Percentiles rank a stretch among this genome's conserved stretches.
phyloP scores from a whole-genome alignment of 2,797 vertebrate species.

The Varecia variegata region DNA sequence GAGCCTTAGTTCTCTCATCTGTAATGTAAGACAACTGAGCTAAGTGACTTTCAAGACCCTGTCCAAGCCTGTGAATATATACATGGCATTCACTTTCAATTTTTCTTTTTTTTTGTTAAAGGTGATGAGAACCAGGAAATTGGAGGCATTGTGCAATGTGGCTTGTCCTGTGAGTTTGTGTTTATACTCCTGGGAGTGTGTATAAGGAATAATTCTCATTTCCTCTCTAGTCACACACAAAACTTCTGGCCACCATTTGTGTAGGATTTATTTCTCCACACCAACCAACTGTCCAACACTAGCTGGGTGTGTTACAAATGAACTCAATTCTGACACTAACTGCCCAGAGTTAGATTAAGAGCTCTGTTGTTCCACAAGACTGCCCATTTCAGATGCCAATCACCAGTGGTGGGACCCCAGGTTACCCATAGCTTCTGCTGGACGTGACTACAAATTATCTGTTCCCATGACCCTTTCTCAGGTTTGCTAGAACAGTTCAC shows the following conservation, averaged over 20 bases:
- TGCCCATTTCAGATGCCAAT: background rate
- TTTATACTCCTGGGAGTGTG: background rate
- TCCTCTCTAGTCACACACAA: background rate
- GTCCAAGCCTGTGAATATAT: background rate
- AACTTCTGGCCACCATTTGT: background rate
- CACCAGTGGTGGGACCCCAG: background rate
- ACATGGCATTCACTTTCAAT: background rate
- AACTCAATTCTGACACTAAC: background rate
- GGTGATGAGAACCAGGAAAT: background rate
- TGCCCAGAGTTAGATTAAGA: background rate
- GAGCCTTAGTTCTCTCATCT: background rate
- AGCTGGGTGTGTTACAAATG: background rate
- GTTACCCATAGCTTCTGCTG: background rate
- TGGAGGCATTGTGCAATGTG: background rate
- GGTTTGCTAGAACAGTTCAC: background rate
- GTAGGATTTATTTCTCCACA: rapidly evolving
- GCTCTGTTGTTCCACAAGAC: background rate
- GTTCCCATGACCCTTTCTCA: background rate
- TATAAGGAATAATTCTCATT: background rate
- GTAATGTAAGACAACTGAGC: background rate
- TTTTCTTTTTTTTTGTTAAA: background rate
- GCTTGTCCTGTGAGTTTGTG: background rate
- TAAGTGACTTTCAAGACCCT: background rate
- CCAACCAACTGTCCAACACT: background rate
- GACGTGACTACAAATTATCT: background rate